Evolutionary conservation across 2,113 vertebrate species (phyloP).

Genomic region (Hypomesus transpacificus): DNA sequence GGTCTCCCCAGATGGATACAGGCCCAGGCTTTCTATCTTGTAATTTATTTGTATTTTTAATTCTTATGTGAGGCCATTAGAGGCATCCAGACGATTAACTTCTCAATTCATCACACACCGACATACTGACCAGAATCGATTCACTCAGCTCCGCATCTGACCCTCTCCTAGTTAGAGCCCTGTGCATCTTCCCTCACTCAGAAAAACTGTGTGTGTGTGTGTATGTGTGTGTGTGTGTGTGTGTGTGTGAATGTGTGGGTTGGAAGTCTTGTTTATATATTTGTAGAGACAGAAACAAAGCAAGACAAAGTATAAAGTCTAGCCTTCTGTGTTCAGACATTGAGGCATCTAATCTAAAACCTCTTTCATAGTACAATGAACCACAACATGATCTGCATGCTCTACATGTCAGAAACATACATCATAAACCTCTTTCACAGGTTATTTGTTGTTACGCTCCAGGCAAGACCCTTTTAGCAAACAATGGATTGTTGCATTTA

Average conservation of each 20-base stretch:
- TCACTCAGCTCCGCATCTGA: constrained; percentile 37
- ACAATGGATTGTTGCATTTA: no score
- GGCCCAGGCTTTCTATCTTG: constrained; percentile 50
- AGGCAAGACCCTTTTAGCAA: no score
- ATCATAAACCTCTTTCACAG: no score
- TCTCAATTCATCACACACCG: constrained; percentile 61
- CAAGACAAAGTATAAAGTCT: no score
- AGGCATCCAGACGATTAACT: constrained; percentile 64
- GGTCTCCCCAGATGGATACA: constrained; percentile 57
- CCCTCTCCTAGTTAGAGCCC: constrained; percentile 41
- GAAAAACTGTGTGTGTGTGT: constrained; percentile 21
- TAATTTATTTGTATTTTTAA: constrained; percentile 68
- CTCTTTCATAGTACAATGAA: not conserved
- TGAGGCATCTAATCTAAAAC: no score
- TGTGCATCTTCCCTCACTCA: constrained; percentile 34
- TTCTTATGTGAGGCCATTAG: constrained; percentile 58
- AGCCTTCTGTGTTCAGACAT: no score
- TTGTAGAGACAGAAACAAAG: no score
- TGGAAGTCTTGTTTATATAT: not conserved
- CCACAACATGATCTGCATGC: no score
- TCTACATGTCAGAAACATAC: no score
- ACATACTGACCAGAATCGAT: constrained; percentile 54
- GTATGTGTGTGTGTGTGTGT: constrained; percentile 10
- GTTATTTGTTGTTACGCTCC: no score
- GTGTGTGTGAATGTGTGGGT: not conserved